These are phyloP conservation scores for Oppia nitens DNA, from an alignment of 1,140 invertebrate genomes.

Conservation along the genomic window DNA sequence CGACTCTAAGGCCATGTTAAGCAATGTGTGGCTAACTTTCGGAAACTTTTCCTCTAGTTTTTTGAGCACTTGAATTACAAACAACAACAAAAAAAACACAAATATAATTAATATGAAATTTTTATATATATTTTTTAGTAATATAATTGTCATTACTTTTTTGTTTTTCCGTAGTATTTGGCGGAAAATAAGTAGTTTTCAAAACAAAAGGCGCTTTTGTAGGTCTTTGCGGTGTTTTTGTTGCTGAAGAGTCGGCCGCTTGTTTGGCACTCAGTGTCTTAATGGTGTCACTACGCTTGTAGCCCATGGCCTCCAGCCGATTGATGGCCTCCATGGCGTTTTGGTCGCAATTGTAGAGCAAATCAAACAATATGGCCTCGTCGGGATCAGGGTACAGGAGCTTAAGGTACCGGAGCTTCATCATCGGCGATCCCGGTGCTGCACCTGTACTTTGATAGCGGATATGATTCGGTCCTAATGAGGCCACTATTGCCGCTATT, in stretches of 20 bases:
- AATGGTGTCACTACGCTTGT: conserved; percentile 48
- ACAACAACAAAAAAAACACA: neutral
- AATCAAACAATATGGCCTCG: conserved; percentile 65
- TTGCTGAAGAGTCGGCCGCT: conserved; percentile 21
- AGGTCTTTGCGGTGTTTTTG: conserved; percentile 12
- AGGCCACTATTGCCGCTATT: conserved; percentile 19
- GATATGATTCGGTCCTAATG: conserved; percentile 7
- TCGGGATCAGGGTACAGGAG: conserved; percentile 77
- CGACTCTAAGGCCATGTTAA: conserved; percentile 66
- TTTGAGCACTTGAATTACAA: conserved; percentile 38
- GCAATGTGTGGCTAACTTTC: conserved; percentile 53
- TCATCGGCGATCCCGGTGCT: conserved; percentile 60
- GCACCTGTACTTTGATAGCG: conserved; percentile 29
- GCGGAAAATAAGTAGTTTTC: conserved; percentile 30
- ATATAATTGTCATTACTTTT: no score
- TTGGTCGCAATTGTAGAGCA: conserved; percentile 60
- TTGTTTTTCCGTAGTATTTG: conserved; percentile 50
- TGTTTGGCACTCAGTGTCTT: conserved; percentile 22
- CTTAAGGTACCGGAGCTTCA: conserved; percentile 82
- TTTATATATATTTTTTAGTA: no score
- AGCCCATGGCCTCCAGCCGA: conserved; percentile 54
- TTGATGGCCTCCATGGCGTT: conserved; percentile 71
- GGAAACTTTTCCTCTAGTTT: conserved; percentile 53
- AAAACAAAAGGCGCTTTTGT: conserved; percentile 24
- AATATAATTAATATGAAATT: no score